Evolutionary conservation across 2,113 vertebrate species (phyloP).

Genomic region (Nerophis lumbriciformis): DNA sequence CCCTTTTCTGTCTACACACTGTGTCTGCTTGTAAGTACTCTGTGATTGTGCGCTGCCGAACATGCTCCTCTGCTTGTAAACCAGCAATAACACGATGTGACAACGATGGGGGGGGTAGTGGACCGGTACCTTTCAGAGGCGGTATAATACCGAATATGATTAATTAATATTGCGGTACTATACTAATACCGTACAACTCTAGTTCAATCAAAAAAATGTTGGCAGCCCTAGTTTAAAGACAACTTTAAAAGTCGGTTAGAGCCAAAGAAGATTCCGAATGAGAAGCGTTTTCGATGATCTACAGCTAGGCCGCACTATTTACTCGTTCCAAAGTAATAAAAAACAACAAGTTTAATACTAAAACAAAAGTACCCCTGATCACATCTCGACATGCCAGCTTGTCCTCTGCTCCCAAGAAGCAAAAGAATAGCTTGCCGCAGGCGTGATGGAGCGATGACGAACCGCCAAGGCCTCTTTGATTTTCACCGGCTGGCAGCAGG

Average conservation of each 20-base stretch:
- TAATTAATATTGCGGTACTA: too few species aligned
- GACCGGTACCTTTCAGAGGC: too few species aligned
- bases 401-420: constrained; percentile 12
- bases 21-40: too few species aligned
- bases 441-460: constrained; percentile 19
- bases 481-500: constrained; percentile 23
- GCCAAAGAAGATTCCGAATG: neutral
- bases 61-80: too few species aligned
- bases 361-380: constrained; percentile 16
- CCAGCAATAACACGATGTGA: too few species aligned
- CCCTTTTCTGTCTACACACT: too few species aligned
- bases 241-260: neutral
- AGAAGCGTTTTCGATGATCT: neutral
- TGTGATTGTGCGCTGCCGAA: too few species aligned
- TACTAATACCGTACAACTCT: too few species aligned
- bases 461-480: constrained; percentile 15
- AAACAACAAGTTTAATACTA: constrained; percentile 1
- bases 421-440: neutral
- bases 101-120: too few species aligned
- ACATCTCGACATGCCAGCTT: constrained; percentile 20
- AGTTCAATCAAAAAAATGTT: too few species aligned
- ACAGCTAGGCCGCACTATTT: neutral
- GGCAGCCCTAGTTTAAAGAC: neutral
- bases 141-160: too few species aligned
- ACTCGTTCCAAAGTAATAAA: neutral